These are phyloP conservation scores for Pseudomyrmex cubaensis DNA, from an alignment of 1,140 invertebrate genomes.

Conservation along the genomic window DNA sequence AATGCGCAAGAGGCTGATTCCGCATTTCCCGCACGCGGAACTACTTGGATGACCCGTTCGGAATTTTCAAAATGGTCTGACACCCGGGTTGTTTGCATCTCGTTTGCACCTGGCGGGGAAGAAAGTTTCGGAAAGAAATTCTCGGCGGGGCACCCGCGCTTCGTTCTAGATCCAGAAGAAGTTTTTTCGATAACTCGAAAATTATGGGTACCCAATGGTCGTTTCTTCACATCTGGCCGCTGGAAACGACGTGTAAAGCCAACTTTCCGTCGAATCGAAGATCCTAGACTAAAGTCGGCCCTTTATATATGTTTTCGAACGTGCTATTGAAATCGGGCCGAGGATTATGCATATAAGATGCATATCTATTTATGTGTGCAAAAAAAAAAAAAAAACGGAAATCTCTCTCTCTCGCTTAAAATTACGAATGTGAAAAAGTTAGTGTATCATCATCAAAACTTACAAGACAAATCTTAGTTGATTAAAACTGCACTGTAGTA, in stretches of 20 bases:
- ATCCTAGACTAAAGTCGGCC: slow-evolving; percentile 30
- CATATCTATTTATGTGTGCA: background rate
- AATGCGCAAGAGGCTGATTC: slow-evolving; percentile 24
- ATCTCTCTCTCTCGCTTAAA: background rate
- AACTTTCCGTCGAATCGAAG: slow-evolving; percentile 47
- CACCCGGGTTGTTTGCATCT: slow-evolving; percentile 52
- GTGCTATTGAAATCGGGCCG: slow-evolving; percentile 18
- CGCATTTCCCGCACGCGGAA: slow-evolving; percentile 38
- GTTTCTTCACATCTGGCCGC: slow-evolving; percentile 52
- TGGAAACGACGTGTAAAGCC: slow-evolving; percentile 56
- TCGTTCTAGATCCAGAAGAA: slow-evolving; percentile 20
- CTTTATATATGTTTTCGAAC: slow-evolving; percentile 29
- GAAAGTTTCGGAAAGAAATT: slow-evolving; percentile 53
- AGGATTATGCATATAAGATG: slow-evolving; percentile 9
- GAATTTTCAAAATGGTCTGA: slow-evolving; percentile 54
- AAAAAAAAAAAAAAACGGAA: background rate
- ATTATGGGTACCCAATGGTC: slow-evolving; percentile 56
- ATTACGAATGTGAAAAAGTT: too few species aligned
- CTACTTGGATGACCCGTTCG: slow-evolving; percentile 40
- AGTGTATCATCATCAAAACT: too few species aligned
- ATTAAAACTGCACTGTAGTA: too few species aligned
- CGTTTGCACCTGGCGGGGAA: slow-evolving; percentile 56
- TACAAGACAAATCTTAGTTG: too few species aligned
- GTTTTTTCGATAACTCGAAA: slow-evolving; percentile 61
- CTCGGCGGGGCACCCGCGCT: slow-evolving; percentile 44